Evolutionary conservation across 1,140 invertebrate genomes (phyloP), one percentile per base, ranked within the genome.

Genomic region (Pogonomyrmex barbatus): DNA sequence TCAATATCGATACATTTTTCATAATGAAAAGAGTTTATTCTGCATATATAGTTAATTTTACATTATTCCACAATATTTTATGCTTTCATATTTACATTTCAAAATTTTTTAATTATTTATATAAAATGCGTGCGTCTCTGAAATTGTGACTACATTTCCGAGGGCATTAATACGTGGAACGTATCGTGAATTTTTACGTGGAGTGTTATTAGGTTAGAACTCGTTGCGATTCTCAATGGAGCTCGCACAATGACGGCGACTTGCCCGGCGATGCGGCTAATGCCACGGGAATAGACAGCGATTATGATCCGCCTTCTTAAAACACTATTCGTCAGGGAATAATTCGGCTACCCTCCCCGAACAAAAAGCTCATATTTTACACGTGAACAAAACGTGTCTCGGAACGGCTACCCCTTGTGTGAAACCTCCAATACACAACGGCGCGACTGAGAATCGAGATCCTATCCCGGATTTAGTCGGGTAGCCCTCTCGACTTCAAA

Each of bases 401-500:
- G 50, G 5, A 33, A 70, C 65, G 50, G 54, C 47, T 68, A 70
- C 60, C 60, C 42, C 58, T 52, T 54, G 45, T 70, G 42, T 42
- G 60, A 50, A 42, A 58, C 24, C 54, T 71, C 52, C 50, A 52
- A 45, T 52, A 58, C 52, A 71, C 67, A 82, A 71, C 78, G 39
- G 52, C 24, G 17, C 65, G 67, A 30, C 65, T 52, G 47, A 47
- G 39, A 67, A 73, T 42, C 52, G 79, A 45, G 12, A 12, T 81
- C 24, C 79, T 75, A 73, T 75, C 68, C 68, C 30, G 63, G 79
- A 62, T 60, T 73, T 75, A 75, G 68, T 42, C 42, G 67, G 52
- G 67, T 82, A 82, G 67, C 79, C 42, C 68, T 83, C 56, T 83
- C 79, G 68, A 83, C 79, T 83, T 83, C 24, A 83, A 83, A 83